Conservation (phyloP, 2,797 vertebrate species). For the Anomalospiza imberbis region DNA sequence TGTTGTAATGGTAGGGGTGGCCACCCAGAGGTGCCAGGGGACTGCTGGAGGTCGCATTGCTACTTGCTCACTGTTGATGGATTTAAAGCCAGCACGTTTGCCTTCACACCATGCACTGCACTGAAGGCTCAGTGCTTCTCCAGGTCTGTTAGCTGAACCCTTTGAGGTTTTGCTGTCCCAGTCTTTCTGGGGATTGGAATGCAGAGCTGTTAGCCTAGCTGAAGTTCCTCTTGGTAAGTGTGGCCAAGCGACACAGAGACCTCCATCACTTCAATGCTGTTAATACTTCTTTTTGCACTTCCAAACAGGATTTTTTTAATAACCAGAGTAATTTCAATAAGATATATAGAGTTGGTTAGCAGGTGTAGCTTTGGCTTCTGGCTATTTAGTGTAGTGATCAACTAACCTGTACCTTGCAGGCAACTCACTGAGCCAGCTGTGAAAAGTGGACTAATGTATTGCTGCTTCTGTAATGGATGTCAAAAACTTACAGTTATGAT, state of each 20-base stretch:
- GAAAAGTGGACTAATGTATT: neutral
- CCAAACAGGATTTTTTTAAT: neutral
- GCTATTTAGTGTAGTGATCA: neutral
- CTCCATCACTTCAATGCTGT: neutral
- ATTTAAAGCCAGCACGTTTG: neutral
- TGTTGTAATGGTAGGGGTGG: neutral
- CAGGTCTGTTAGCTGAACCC: neutral
- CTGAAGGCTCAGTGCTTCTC: neutral
- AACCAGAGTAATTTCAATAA: neutral
- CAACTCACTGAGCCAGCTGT: neutral
- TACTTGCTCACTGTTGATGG: neutral
- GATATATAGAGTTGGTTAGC: neutral
- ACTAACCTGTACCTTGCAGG: neutral
- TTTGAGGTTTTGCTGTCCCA: neutral
- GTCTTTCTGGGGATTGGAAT: neutral
- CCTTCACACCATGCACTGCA: accelerated
- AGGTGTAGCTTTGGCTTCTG: neutral
- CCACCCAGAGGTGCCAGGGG: neutral
- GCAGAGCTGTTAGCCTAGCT: neutral
- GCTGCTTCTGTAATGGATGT: neutral
- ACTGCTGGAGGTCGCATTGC: neutral
- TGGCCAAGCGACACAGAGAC: neutral
- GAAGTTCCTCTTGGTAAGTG: neutral
- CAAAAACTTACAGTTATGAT: neutral
- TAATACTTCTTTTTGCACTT: neutral